Conservation (phyloP, 2,113 vertebrate genomes). For the Pogona vitticeps region DNA sequence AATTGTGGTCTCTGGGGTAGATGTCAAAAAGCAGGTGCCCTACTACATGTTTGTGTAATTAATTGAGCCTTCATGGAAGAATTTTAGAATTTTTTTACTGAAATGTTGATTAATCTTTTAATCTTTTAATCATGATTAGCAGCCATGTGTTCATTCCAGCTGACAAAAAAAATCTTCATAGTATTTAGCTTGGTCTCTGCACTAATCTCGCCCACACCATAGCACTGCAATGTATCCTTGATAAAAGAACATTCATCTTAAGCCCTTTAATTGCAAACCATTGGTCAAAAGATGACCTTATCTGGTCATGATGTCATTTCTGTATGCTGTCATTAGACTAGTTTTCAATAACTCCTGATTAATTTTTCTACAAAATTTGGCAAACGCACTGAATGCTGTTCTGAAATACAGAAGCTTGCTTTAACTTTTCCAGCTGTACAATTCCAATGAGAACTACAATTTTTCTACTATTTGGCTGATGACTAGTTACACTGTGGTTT, state of each 20-base stretch:
- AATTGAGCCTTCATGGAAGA: not conserved
- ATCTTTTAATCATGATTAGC: not conserved
- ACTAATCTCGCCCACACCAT: not conserved
- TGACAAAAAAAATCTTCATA: not conserved
- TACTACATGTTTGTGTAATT: not conserved
- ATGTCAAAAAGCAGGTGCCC: not conserved
- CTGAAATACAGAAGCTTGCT: not conserved
- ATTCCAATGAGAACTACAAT: not conserved
- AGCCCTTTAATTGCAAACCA: not conserved
- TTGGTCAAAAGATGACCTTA: not conserved
- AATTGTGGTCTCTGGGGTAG: not conserved
- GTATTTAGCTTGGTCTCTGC: not conserved
- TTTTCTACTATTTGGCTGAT: too few relatives aligned
- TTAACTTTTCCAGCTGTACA: not conserved
- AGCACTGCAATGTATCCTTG: not conserved
- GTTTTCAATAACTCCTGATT: not conserved
- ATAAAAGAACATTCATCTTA: not conserved
- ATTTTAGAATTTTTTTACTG: not conserved
- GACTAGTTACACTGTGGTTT: too few relatives aligned
- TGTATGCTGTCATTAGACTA: not conserved
- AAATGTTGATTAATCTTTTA: not conserved
- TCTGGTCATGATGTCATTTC: not conserved
- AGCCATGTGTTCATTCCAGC: not conserved
- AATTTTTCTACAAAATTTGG: rapidly evolving
- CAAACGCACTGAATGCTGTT: not conserved